Evolutionary conservation across 2,888 invertebrate genomes (phyloP).

Genomic region (Mesochorus sp.): DNA sequence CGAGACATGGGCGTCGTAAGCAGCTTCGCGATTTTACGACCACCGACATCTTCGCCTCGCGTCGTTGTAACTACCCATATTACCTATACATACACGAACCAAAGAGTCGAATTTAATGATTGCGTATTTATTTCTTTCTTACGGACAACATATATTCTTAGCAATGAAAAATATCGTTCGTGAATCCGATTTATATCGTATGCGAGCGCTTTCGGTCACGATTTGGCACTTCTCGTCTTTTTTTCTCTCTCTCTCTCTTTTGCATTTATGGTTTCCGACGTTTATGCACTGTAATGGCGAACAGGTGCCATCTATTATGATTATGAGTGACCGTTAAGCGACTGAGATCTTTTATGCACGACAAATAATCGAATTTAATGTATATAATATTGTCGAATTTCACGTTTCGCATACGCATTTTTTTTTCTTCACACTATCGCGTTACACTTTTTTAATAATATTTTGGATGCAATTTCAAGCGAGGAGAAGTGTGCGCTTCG

Average conservation of each 20-base stretch:
- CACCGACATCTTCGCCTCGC: conserved; percentile 17
- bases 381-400: background rate
- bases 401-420: too few relatives aligned
- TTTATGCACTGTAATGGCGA: conserved; percentile 43
- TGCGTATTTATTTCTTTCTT: background rate
- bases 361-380: conserved; percentile 4
- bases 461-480: background rate
- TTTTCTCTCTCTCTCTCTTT: background rate
- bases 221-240: background rate
- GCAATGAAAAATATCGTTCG: conserved; percentile 28
- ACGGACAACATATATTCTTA: conserved; percentile 30
- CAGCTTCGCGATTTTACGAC: conserved; percentile 21
- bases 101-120: conserved; percentile 51
- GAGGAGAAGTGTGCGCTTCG: background rate
- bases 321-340: background rate
- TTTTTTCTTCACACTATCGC: background rate
- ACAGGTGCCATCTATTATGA: conserved; percentile 52
- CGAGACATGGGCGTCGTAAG: conserved; percentile 1
- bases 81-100: background rate
- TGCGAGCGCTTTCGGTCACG: background rate
- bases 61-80: conserved; percentile 9
- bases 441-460: background rate
- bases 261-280: conserved; percentile 13
- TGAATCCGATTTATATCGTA: background rate
- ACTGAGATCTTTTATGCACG: background rate